Evolutionary conservation across 2,113 vertebrate species (phyloP).

Genomic region (Pachypanchax playfairii): DNA sequence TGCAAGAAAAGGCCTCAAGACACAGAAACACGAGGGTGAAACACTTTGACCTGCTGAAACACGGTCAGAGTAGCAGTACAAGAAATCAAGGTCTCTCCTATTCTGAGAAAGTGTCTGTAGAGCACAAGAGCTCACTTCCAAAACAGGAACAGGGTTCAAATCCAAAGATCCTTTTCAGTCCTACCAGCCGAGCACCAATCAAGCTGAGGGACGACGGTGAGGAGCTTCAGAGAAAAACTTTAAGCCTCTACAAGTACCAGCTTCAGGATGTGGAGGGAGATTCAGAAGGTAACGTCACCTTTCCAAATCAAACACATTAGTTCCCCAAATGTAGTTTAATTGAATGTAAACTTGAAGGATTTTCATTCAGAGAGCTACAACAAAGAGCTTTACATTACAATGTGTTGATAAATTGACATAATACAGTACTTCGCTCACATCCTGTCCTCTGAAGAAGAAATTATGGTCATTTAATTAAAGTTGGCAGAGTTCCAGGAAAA

Average conservation of each 20-base stretch:
- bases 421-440: conserved; percentile 43
- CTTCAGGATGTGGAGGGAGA: conserved; percentile 63
- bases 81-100: not conserved
- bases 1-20: conserved; percentile 19
- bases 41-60: conserved; percentile 30
- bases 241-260: conserved; percentile 65
- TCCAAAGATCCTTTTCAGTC: conserved; percentile 68
- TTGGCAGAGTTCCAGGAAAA: conserved; percentile 55
- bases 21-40: conserved; percentile 28
- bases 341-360: conserved; percentile 2
- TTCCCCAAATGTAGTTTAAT: not conserved
- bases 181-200: conserved; percentile 69
- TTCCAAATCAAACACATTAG: not conserved
- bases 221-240: conserved; percentile 68
- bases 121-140: not conserved
- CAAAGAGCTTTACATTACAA: not conserved
- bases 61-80: conserved; percentile 4
- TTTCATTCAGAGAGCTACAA: conserved; percentile 14
- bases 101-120: conserved; percentile 13
- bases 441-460: conserved; percentile 55
- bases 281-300: conserved; percentile 74
- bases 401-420: conserved; percentile 1
- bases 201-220: conserved; percentile 66
- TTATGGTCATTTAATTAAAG: conserved; percentile 45
- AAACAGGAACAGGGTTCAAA: conserved; percentile 31